phyloP scores from a whole-genome alignment of 2,888 invertebrate genomes.

The Eugnorisma glareosa region DNA sequence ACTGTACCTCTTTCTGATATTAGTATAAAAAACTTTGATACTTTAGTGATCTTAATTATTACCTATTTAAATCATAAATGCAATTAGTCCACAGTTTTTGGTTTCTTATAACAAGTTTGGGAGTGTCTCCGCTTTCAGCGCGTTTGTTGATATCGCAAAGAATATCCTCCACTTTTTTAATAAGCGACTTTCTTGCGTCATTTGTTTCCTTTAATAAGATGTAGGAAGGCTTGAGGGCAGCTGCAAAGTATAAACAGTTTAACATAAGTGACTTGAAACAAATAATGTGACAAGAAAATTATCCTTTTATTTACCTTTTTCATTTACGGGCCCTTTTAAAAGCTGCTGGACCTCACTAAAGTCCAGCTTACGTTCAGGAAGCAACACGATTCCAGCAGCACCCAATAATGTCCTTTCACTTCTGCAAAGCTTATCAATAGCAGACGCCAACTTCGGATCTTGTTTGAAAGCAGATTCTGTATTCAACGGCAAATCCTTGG shows the following conservation, averaged over 20 bases:
- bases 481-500: constrained; percentile 76
- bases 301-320: constrained; percentile 61
- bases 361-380: constrained; percentile 83
- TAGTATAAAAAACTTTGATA: not conserved
- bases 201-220: constrained; percentile 71
- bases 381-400: constrained; percentile 60
- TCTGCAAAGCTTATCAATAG: constrained; percentile 82
- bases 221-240: constrained; percentile 65
- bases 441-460: constrained; percentile 81
- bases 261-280: not conserved
- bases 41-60: constrained; percentile 48
- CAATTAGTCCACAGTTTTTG: constrained; percentile 89
- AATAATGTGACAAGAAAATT: not conserved
- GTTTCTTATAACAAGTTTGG: constrained; percentile 84
- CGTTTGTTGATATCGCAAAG: constrained; percentile 83
- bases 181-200: constrained; percentile 74
- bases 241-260: constrained; percentile 49
- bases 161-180: constrained; percentile 86
- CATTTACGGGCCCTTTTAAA: constrained; percentile 68
- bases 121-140: constrained; percentile 79
- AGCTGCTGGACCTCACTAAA: constrained; percentile 83
- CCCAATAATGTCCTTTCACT: constrained; percentile 62
- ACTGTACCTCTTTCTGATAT: not conserved
- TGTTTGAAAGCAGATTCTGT: constrained; percentile 78
- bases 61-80: constrained; percentile 89